Percentiles rank a stretch among this genome's conserved stretches.
phyloP scores from a whole-genome alignment of 2,113 vertebrate genomes.

The Zosterops borbonicus region DNA sequence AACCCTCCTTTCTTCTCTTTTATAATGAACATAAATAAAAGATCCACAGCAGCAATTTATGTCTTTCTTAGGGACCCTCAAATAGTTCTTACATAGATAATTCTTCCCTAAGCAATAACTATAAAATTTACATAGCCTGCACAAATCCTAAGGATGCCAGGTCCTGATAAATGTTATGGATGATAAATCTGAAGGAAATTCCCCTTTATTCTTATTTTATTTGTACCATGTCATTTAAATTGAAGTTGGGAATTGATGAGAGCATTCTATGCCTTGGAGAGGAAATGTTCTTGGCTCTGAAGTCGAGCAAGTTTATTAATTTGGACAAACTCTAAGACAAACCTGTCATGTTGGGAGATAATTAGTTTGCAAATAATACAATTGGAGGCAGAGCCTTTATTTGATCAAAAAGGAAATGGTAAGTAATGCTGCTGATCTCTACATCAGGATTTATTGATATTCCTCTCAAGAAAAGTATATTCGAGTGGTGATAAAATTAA shows the following conservation, averaged over 20 bases:
- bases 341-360: not conserved
- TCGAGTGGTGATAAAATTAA: not conserved
- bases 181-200: constrained; percentile 1
- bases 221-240: not conserved
- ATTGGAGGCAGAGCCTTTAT: not conserved
- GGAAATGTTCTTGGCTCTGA: not conserved
- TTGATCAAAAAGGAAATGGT: not conserved
- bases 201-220: constrained; percentile 19
- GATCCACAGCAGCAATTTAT: not conserved
- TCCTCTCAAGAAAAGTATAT: not conserved
- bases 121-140: not conserved
- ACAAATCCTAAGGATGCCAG: not conserved
- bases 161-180: not conserved
- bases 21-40: not conserved
- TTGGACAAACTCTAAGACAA: constrained; percentile 4
- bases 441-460: not conserved
- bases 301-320: not conserved
- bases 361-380: not conserved
- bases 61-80: not conserved
- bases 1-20: not conserved
- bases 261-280: not conserved
- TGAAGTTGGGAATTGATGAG: not conserved
- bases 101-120: not conserved
- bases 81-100: not conserved
- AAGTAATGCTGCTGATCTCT: not conserved